Base-by-base conservation (phyloP, 2,888 invertebrate species). In the Caenorhabditis sulstoni region DNA sequence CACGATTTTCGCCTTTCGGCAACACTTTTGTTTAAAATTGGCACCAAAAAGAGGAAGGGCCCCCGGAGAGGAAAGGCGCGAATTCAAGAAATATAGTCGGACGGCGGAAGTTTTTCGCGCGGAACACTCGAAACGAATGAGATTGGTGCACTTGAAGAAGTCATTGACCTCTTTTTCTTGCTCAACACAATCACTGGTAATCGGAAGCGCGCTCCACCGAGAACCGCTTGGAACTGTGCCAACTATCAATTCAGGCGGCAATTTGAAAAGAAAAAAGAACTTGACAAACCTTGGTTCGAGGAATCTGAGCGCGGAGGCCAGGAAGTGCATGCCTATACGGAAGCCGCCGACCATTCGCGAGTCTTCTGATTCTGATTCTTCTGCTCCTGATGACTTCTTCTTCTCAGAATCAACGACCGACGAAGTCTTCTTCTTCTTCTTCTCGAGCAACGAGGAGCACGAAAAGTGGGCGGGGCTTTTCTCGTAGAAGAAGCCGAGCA, bases 211-310 rank as follows among this genome's bases (percentile, higher is more conserved):
- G 29, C 29, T 29, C 29, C 7, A 29, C n/a, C n/a, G n/a, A n/a
- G n/a, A n/a, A n/a, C n/a, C n/a, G n/a, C n/a, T n/a, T n/a, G 37
- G 37, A 37, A 37, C 5, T 37, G 37, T 8, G 11, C 37, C 11
- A 37, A 37, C 37, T 37, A 37, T 8, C 11, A 37, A 37, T 37
- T 37, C 11, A 37, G 7, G 11, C 11, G 11, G 11, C 37, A 8
- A 5, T 37, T 41, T 29, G 29, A 29, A 29, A 7, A 29, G 29
- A 29, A 29, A 29, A 29, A 29, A 7, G 29, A 7, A 23, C n/a
- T n/a, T n/a, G n/a, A 80, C 86, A 23, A 71, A 90, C 71, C 92
- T 90, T 41, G 90, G 89, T 76, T 90, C 89, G 18, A 90, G 82
- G 47, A 88, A 84, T 44, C 88, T 78, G 22, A 90, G 79, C 14